These are phyloP conservation scores for Rissa tridactyla DNA, from an alignment of 2,113 vertebrate genomes.

Conservation along the genomic window DNA sequence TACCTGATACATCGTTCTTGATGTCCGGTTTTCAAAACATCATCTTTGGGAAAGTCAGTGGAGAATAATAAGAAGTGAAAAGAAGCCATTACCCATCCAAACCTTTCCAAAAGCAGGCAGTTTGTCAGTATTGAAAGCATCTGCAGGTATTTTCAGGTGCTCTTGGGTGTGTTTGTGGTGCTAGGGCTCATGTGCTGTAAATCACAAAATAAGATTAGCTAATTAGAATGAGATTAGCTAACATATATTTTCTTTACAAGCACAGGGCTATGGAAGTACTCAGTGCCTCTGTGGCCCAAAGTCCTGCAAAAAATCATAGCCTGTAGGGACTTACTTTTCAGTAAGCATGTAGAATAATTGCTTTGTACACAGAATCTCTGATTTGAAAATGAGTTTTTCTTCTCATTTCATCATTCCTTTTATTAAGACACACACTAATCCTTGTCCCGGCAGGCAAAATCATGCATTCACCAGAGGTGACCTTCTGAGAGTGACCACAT, in stretches of 20 bases:
- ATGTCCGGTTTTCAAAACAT: not conserved
- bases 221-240: not conserved
- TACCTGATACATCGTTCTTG: not conserved
- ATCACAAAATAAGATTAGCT: not conserved
- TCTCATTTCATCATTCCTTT: not conserved
- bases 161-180: not conserved
- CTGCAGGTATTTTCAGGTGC: not conserved
- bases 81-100: not conserved
- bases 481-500: not conserved
- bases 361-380: not conserved
- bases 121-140: not conserved
- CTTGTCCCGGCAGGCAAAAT: not conserved
- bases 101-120: not conserved
- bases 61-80: not conserved
- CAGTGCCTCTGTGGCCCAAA: not conserved
- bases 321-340: not conserved
- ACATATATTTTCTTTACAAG: not conserved
- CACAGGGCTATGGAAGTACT: not conserved
- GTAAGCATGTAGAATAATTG: not conserved
- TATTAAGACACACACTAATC: not conserved
- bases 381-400: not conserved
- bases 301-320: not conserved
- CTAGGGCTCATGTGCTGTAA: not conserved
- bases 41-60: not conserved
- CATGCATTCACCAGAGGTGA: not conserved